phyloP scores from a whole-genome alignment of 2,888 invertebrate species.

The Cephus nigrinus region DNA sequence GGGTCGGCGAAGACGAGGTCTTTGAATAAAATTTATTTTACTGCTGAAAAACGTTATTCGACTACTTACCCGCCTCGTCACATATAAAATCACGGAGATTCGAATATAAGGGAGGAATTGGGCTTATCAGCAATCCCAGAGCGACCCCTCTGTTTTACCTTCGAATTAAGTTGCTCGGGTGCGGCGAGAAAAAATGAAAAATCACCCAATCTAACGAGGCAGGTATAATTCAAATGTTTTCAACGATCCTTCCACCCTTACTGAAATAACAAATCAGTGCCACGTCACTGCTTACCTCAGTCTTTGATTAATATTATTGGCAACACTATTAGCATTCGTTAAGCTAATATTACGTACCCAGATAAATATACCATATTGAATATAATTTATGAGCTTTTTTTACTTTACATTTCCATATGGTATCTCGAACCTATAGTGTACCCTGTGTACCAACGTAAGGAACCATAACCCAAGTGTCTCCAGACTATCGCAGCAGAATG shows the following conservation, averaged over 20 bases:
- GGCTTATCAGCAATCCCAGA: neutral
- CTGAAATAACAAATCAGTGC: no score
- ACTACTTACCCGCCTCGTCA: neutral
- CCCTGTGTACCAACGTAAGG: neutral
- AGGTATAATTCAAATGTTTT: no score
- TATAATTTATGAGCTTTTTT: neutral
- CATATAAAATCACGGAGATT: neutral
- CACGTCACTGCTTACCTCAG: neutral
- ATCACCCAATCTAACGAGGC: neutral
- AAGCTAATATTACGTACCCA: neutral
- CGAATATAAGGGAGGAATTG: neutral
- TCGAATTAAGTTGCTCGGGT: neutral
- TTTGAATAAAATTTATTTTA: neutral
- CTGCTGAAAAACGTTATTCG: neutral
- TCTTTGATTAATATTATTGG: neutral
- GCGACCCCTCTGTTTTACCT: constrained; percentile 1
- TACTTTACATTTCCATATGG: neutral
- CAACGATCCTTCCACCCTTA: no score
- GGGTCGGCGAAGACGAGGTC: neutral
- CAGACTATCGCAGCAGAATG: neutral
- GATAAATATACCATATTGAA: neutral
- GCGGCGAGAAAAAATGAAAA: neutral
- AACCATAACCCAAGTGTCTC: neutral
- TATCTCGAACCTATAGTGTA: neutral
- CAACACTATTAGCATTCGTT: neutral